These are phyloP conservation scores for Fregata magnificens DNA, from an alignment of 2,113 vertebrate species.

Conservation along the genomic window DNA sequence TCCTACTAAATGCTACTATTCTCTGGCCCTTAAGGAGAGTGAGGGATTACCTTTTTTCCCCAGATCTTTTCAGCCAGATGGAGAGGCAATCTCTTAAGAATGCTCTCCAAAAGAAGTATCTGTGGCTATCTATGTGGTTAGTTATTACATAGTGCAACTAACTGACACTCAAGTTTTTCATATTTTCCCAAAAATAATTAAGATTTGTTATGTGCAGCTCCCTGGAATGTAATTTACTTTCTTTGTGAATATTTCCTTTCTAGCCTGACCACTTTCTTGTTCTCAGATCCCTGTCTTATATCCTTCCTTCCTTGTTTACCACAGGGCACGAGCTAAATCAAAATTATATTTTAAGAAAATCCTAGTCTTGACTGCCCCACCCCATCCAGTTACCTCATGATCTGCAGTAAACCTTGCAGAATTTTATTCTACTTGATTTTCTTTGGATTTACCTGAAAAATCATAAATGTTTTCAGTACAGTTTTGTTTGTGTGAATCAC, in stretches of 20 bases:
- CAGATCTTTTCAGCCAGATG: not conserved
- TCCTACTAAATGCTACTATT: not conserved
- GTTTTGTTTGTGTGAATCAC: not conserved
- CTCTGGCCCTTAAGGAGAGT: not conserved
- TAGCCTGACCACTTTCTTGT: not conserved
- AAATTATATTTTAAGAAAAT: not conserved
- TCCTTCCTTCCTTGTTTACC: not conserved
- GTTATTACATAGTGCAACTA: not conserved
- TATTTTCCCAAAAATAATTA: not conserved
- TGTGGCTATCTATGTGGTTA: not conserved
- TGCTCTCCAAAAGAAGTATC: not conserved
- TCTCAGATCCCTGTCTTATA: not conserved
- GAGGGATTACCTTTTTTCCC: not conserved
- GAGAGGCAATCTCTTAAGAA: not conserved
- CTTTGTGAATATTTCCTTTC: not conserved
- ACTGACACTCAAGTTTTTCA: not conserved
- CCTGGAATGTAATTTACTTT: not conserved
- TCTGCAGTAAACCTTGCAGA: not conserved
- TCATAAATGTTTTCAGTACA: not conserved
- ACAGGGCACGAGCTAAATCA: not conserved
- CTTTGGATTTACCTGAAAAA: not conserved
- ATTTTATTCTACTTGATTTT: not conserved
- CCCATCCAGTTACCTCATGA: not conserved
- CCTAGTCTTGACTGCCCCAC: not conserved
- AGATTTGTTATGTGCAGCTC: not conserved